phyloP scores from a whole-genome alignment of 2,113 vertebrate species.

The Macroglossus sobrinus region DNA sequence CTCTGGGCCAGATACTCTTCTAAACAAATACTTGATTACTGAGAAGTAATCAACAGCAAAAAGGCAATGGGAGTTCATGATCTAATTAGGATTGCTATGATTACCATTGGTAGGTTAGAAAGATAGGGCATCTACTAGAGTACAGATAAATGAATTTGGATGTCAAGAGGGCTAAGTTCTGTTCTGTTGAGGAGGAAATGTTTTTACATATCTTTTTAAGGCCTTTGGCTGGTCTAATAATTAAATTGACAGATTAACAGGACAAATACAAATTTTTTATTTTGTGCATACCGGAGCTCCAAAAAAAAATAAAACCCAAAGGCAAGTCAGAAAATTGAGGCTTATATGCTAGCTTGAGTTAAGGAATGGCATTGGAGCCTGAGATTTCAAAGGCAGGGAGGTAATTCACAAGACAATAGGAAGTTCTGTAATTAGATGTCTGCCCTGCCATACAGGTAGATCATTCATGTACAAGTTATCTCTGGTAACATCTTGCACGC shows the following conservation, averaged over 20 bases:
- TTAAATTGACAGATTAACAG: background rate
- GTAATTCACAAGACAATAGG: background rate
- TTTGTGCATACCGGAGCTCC: background rate
- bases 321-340: background rate
- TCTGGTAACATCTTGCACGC: background rate
- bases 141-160: conserved; percentile 4
- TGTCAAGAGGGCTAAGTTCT: background rate
- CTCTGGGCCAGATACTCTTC: background rate
- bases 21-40: background rate
- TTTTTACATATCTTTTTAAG: background rate
- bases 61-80: background rate
- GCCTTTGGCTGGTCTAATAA: background rate
- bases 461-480: background rate
- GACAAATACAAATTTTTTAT: background rate
- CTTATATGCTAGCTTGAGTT: background rate
- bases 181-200: background rate
- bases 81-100: background rate
- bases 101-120: conserved; percentile 15
- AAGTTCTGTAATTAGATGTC: background rate
- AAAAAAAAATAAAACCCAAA: background rate
- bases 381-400: background rate
- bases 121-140: background rate
- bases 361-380: background rate
- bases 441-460: background rate
- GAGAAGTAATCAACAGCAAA: background rate